phyloP scores from a whole-genome alignment of 2,113 vertebrate species.

The Glaucomys volans region DNA sequence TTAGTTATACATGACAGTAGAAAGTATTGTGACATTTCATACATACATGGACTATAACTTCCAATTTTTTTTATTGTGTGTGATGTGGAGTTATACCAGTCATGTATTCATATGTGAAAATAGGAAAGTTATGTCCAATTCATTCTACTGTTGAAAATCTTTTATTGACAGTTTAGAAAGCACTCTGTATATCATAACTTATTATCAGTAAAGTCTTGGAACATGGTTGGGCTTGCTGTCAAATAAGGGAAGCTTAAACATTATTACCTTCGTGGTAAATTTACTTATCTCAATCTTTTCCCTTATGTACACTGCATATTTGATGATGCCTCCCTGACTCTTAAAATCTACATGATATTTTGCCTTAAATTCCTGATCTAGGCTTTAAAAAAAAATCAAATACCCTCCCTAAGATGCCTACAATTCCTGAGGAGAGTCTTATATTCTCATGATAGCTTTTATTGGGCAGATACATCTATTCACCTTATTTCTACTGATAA shows the following conservation, averaged over 20 bases:
- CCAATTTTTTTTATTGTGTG: no score
- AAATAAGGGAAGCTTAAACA: not conserved
- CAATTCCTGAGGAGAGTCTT: not conserved
- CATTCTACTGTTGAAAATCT: no score
- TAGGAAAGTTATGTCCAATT: not conserved
- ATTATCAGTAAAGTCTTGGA: not conserved
- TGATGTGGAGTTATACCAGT: no score
- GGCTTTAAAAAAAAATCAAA: not conserved
- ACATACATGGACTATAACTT: no score
- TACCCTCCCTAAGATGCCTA: not conserved
- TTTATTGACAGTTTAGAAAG: not conserved
- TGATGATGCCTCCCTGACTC: not conserved
- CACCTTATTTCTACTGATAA: not conserved
- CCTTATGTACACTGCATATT: not conserved
- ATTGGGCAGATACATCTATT: not conserved
- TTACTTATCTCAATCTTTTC: not conserved
- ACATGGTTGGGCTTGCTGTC: not conserved
- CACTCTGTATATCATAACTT: not conserved
- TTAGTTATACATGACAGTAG: no score
- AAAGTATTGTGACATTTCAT: no score
- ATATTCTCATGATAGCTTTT: not conserved
- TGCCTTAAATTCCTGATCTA: slow-evolving; percentile 4
- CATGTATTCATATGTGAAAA: not conserved
- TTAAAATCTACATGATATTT: not conserved
- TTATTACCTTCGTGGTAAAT: not conserved